Base-by-base conservation (phyloP, 1,140 invertebrate genomes). In the Condylostylus longicornis region DNA sequence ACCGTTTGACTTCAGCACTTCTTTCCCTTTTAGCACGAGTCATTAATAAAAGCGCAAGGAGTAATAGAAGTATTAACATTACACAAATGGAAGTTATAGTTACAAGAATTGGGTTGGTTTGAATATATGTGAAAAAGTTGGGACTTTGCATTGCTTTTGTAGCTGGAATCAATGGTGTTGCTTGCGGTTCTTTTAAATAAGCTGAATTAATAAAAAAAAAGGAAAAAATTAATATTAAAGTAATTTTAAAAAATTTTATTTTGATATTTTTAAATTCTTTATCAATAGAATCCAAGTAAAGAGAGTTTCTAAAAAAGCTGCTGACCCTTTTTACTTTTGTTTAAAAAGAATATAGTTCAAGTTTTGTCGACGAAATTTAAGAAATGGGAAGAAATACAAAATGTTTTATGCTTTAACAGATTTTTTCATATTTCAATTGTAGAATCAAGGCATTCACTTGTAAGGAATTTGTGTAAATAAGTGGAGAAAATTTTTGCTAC, bases 121-220 rank as follows among this genome's bases (percentile, higher is more conserved):
- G 63, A 14, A 72, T 61, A 2, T 69, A 71, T 5, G 69, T 69
- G 5, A 72, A 71, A 20, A 77, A 65, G 3, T 77, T 62, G n/a
- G 75, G 49, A 62, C 72, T 74, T 0, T 71, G 72, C 22, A 76
- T 74, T 40, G 72, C 66, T 18, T 67, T 62, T 7, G 65, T 64
- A 5, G 71, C 69, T 12, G 75, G 67, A 1, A 76, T 74, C 42
- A 77, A 66, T 18, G 64, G 73, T 48, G 64, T 72, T 41, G 57
- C 63, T n/a, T 53, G 55, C 1, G 58, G 58, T 23, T 75, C 70
- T 46, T 77, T 75, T 27, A 81, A 59, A 51, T 76, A 83, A 25
- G 79, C 79, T 82, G 53, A 46, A 68, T 65, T 44, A 40, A 37
- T 14, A n/a, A 29, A 1, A 10, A 15, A 33, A 33, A 8, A 23